Base-by-base conservation (phyloP, 35 echinoderm and acorn worm species). In the Apostichopus japonicus region DNA sequence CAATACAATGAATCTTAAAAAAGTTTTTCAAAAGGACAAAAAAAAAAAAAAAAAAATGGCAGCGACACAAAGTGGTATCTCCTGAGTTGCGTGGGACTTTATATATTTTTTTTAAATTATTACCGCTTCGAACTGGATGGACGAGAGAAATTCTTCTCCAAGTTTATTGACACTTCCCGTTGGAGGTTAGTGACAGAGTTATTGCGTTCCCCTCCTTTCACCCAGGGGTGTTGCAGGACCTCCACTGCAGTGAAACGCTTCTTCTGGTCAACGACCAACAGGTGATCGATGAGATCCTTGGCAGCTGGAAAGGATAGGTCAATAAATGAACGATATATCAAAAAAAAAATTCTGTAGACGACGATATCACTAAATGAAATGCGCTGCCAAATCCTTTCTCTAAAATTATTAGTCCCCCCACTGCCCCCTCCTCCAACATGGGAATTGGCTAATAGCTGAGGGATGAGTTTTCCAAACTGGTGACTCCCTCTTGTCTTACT, bases 61-160 rank as follows among this genome's bases (percentile, higher is more conserved):
- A 75, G 71, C 71, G 19, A 67, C 11, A 67, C 63, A 3, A 15
- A 67, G 63, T 19, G 19, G 63, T 19, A 21, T 75, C 71, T 75
- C 80, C 80, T 55, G 80, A 84, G 80, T 84, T 84, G 53, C 56
- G 57, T 84, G 54, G 17, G 86, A 57, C 19, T 44, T 63, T 4
- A n/a, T 33, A 4, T 14, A 89, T 4, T 44, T 61, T 10, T 59
- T 61, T 10, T 62, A 7, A 88, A 1, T 33, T 52, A 72, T 90
- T 81, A 93, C 23, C 93, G 78, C 71, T 94, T 94, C 2, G 90
- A 89, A 75, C 96, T 97, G 24, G 83, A 78, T 53, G 91, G 84
- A 52, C 93, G 93, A 16, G 92, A 83, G 73, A 99, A 99, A 92
- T 99, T 99, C 93, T 96, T 99, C 77, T 99, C 97, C 5, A 99